Conservation (phyloP, 2,888 invertebrate genomes). For the Papilio demoleus region DNA sequence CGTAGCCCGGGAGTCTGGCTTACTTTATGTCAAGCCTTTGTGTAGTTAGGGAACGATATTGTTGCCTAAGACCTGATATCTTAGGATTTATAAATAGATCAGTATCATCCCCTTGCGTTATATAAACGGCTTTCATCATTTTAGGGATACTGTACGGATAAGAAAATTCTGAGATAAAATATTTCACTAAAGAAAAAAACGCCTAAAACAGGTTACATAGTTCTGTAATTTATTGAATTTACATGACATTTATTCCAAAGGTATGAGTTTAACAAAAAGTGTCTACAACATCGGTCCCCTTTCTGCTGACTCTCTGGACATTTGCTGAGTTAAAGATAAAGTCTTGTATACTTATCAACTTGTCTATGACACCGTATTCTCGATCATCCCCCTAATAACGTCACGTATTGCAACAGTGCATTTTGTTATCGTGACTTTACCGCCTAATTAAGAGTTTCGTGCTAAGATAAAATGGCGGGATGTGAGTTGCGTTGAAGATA, state of each 20-base stretch:
- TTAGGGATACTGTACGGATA: background rate
- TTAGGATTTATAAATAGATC: constrained; percentile 4
- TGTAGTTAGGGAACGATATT: constrained; percentile 27
- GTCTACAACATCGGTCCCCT: background rate
- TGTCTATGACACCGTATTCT: background rate
- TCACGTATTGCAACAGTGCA: constrained; percentile 33
- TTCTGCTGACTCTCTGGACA: background rate
- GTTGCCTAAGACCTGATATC: constrained; percentile 21
- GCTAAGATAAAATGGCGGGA: constrained; percentile 46
- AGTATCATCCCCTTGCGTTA: constrained; percentile 14
- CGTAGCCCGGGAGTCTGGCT: constrained; percentile 48
- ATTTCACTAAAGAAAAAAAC: background rate
- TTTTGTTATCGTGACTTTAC: constrained; percentile 34
- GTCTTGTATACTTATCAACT: too few species aligned
- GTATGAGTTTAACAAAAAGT: background rate
- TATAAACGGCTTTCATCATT: background rate
- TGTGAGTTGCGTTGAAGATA: constrained; percentile 62
- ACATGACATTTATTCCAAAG: background rate
- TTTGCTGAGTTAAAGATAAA: background rate
- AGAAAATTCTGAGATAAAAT: background rate
- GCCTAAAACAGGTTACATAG: too few species aligned
- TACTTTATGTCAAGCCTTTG: constrained; percentile 53
- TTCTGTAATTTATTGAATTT: too few species aligned
- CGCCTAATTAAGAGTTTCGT: constrained; percentile 40
- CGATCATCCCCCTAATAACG: constrained; percentile 28